Evolutionary conservation across 2,113 vertebrate species (phyloP), one percentile per base, ranked within the genome.

Genomic region (Tiliqua scincoides): DNA sequence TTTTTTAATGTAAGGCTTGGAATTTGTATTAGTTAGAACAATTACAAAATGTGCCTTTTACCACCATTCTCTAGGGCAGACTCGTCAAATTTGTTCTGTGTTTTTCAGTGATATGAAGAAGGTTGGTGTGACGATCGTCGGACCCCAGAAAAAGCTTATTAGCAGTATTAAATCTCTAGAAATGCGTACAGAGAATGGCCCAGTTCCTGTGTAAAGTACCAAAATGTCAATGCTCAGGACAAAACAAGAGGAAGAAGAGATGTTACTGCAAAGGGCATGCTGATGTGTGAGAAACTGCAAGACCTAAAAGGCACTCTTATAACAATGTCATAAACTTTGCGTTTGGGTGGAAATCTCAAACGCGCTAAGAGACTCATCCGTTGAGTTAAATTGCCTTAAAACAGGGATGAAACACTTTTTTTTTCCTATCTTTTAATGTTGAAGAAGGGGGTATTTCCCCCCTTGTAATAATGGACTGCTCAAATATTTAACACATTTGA

Each of bases 151-250:
- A 96, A 99, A 99, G 96, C 97, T 99, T 83, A 96, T 99, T 94
- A 99, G 98, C 96, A 98, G 98, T 95, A 97, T 99, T 94, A 99
- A 98, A 97, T 95, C 97, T 95, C 97, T 99, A 93, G 99, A 99
- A 97, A 98, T 97, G 77, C 97, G 98, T 93, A 97, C 97, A 90
- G 99, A 98, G 97, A 99, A 97, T 84, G 94, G 96, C 89, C 98
- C 99, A 18, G 98, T 99, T 95, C 98, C 98, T 74, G 98, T 99
- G 94, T 99, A 97, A 97, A 89, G 92, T 92, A 88, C 92, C 88
- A 73, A 93, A 93, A 88, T 84, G 87, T 75, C 70, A 83, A 92
- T 91, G 80, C 91, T 95, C 88, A 90, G 84, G 79, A 81, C 25
- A 59, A 62, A 89, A 71, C 15, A 91, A 91, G 89, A 93, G 75